Evolutionary conservation across 2,888 invertebrate genomes (phyloP).

Genomic region (Trissolcus japonicus): DNA sequence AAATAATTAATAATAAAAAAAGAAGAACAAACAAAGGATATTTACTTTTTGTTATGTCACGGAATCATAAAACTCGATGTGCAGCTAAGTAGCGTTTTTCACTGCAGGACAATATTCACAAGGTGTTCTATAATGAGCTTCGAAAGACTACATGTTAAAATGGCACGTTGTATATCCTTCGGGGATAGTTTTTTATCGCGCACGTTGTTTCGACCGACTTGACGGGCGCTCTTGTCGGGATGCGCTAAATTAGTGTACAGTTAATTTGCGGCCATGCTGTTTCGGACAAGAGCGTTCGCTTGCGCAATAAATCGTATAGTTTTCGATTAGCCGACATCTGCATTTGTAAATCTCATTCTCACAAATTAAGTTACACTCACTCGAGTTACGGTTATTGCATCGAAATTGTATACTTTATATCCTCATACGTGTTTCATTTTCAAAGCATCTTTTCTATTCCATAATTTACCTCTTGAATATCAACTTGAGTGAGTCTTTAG

Average conservation of each 20-base stretch:
- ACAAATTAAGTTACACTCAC: too few relatives aligned
- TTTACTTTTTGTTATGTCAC: background rate
- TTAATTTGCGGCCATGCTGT: slow-evolving; percentile 34
- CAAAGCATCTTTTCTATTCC: background rate
- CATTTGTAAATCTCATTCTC: too few relatives aligned
- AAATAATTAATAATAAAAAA: slow-evolving; percentile 1
- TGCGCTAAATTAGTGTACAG: slow-evolving; percentile 46
- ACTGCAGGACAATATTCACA: slow-evolving; percentile 57
- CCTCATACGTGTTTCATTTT: too few relatives aligned
- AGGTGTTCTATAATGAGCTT: slow-evolving; percentile 56
- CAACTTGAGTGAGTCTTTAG: too few relatives aligned
- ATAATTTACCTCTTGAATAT: too few relatives aligned
- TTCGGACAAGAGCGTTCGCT: slow-evolving; percentile 6
- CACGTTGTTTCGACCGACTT: slow-evolving; percentile 8
- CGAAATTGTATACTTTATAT: too few relatives aligned
- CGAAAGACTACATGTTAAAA: slow-evolving; percentile 34
- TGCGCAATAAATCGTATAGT: background rate
- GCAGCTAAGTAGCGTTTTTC: slow-evolving; percentile 46
- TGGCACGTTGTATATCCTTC: slow-evolving; percentile 15
- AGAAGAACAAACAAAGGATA: too few relatives aligned
- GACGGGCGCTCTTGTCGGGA: slow-evolving; percentile 12
- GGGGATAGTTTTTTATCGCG: slow-evolving; percentile 20
- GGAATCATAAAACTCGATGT: slow-evolving; percentile 41
- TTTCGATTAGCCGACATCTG: too few relatives aligned
- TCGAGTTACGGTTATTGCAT: too few relatives aligned